Evolutionary conservation across 2,113 vertebrate genomes (phyloP).

Genomic region (Silurus glanis): DNA sequence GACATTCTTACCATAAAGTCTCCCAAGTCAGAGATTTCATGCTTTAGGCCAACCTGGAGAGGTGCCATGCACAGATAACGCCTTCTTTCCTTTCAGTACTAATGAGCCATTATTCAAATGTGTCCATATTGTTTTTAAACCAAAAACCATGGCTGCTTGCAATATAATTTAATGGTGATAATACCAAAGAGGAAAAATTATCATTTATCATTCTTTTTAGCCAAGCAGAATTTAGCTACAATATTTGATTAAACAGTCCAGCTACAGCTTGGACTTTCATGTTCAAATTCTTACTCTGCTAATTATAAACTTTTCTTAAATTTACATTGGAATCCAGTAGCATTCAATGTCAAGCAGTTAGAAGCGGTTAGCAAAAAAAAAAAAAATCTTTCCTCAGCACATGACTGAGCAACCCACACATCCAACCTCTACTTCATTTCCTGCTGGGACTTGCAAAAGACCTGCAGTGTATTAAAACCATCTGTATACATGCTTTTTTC

Average conservation of each 20-base stretch:
- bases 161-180: not conserved
- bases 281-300: not conserved
- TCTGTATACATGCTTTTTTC: not conserved
- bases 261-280: not conserved
- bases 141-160: not conserved
- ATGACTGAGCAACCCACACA: not conserved
- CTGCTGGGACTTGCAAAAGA: not conserved
- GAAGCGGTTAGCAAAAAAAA: not conserved
- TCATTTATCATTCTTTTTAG: not conserved
- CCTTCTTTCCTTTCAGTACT: not conserved
- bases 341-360: not conserved
- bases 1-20: constrained; percentile 21
- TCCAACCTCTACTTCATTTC: not conserved
- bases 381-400: not conserved
- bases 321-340: not conserved
- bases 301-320: not conserved
- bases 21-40: constrained; percentile 40
- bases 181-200: not conserved
- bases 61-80: constrained; percentile 9
- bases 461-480: not conserved
- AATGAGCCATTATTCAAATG: not conserved
- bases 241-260: not conserved
- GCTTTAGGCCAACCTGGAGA: constrained; percentile 9
- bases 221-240: not conserved
- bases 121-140: not conserved